phyloP scores from a whole-genome alignment of 2,888 invertebrate genomes.

The Branchipolynoe longqiensis region DNA sequence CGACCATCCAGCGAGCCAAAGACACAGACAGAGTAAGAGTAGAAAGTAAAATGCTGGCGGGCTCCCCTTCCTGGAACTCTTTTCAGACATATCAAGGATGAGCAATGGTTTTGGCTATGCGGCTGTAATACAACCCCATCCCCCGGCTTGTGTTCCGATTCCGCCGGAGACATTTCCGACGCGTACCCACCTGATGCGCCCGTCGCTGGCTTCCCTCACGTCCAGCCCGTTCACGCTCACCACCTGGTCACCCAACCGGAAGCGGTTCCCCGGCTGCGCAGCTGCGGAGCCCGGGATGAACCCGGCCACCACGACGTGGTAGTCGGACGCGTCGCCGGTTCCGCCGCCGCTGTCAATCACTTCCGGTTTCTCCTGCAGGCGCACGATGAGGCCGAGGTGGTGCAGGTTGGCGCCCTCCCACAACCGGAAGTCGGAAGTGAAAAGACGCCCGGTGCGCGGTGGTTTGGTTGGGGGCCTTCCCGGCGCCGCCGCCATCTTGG shows the following conservation, averaged over 20 bases:
- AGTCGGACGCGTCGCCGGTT: neutral
- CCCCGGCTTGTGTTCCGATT: too few relatives aligned
- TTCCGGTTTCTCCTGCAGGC: slow-evolving; percentile 22
- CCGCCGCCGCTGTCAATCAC: neutral
- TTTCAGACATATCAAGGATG: too few relatives aligned
- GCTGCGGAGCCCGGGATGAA: slow-evolving; percentile 7
- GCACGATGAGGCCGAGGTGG: slow-evolving; percentile 34
- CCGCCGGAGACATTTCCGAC: too few relatives aligned
- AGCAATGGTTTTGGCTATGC: too few relatives aligned
- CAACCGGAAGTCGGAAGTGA: slow-evolving; percentile 10
- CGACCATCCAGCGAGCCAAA: too few relatives aligned
- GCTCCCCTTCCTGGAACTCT: too few relatives aligned
- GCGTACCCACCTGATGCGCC: slow-evolving; percentile 35
- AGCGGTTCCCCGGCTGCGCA: neutral
- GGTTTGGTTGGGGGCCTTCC: slow-evolving; percentile 37
- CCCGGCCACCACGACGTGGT: slow-evolving; percentile 28
- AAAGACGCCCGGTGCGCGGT: slow-evolving; percentile 27
- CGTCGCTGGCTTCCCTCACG: slow-evolving; percentile 44
- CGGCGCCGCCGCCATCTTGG: neutral
- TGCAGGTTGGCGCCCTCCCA: slow-evolving; percentile 26
- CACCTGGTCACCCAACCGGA: slow-evolving; percentile 34
- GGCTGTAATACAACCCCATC: too few relatives aligned
- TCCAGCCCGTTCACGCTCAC: slow-evolving; percentile 16
- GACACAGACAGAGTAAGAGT: too few relatives aligned
- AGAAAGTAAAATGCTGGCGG: too few relatives aligned